A percentile compares a stretch with the other conserved stretches of the same genome.
Conservation (phyloP, 2,113 vertebrate genomes). For the Caloenas nicobarica region DNA sequence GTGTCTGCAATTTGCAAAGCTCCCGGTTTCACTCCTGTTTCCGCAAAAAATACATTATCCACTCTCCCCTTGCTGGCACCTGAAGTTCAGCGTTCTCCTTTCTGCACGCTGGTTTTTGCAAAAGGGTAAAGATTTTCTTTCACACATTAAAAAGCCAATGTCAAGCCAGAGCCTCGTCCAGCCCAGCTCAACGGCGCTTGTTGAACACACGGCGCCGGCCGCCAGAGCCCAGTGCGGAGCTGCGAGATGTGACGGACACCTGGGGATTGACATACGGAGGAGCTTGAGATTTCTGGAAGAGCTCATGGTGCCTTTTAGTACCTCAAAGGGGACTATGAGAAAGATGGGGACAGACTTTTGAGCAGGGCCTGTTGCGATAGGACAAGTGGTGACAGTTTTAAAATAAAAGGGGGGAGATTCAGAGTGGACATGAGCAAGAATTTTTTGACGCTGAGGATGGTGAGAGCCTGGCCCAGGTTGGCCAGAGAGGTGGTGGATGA, state of each 20-base stretch:
- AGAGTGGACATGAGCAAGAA: too few species aligned
- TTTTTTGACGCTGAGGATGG: too few species aligned
- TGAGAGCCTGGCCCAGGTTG: too few species aligned
- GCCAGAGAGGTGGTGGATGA: too few species aligned
- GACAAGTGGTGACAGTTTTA: too few species aligned
- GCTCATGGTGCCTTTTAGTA: too few species aligned
- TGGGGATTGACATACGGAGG: fast-evolving
- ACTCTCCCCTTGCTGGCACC: fast-evolving
- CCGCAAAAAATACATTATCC: not conserved
- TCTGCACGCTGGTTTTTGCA: not conserved
- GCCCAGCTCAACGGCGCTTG: not conserved
- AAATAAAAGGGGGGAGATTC: too few species aligned
- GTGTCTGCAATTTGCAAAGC: not conserved
- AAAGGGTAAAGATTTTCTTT: not conserved
- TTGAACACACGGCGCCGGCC: not conserved
- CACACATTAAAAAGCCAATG: fast-evolving
- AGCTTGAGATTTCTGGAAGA: not conserved
- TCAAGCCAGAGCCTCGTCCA: not conserved
- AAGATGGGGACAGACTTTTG: too few species aligned
- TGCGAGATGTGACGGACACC: not conserved
- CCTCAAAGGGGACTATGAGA: too few species aligned
- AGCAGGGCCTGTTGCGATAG: too few species aligned
- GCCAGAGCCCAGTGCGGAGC: not conserved
- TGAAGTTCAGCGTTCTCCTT: not conserved
- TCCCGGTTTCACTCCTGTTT: not conserved